Base-by-base conservation (phyloP, 2,113 vertebrate species). In the Crotalus horridus region DNA sequence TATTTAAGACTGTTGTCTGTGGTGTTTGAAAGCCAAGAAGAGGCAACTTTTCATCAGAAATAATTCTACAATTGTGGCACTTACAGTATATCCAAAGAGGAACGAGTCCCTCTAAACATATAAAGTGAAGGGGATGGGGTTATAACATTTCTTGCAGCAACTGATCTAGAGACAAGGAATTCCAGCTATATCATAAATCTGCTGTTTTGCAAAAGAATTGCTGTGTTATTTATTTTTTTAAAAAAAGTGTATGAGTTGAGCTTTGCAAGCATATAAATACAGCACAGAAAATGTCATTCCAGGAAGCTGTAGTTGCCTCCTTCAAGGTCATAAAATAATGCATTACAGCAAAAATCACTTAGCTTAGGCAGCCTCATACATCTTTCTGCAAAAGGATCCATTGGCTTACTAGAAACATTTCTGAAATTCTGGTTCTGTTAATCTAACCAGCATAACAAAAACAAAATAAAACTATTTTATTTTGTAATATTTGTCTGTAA, bases 111-210 rank as follows among this genome's bases (percentile, higher is more conserved):
- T 96, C 98, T 98, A 98, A 98, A 98, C 96, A 97, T 96, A 96
- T 96, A 97, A 97, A 96, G 97, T 96, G 96, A 97, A 97, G 97
- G 97, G 97, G 97, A 97, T 95, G 89, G 91, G 97, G 97, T 97
- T 97, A 97, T 98, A 98, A 98, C 98, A 97, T 97, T 96, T 95
- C 91, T 97, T 96, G 96, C 96, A 97, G 96, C 97, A 96, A 97
- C 94, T 93, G 95, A 96, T 97, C 97, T 97, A 95, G 94, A 95
- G 95, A 96, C 95, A 96, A 97, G 96, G 97, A 97, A 97, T 98
- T 97, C 96, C 96, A 96, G 96, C 95, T 95, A 96, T 95, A 97
- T 96, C 97, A 97, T 98, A 98, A 98, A 98, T 97, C 97, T 94
- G 95, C 92, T 95, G 94, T 96, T 97, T 97, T 97, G 96, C 97